Percentiles rank a stretch among this genome's conserved stretches.
These are phyloP conservation scores for Rhizoglyphus robini DNA, from an alignment of 1,140 invertebrate genomes.

Conservation along the genomic window DNA sequence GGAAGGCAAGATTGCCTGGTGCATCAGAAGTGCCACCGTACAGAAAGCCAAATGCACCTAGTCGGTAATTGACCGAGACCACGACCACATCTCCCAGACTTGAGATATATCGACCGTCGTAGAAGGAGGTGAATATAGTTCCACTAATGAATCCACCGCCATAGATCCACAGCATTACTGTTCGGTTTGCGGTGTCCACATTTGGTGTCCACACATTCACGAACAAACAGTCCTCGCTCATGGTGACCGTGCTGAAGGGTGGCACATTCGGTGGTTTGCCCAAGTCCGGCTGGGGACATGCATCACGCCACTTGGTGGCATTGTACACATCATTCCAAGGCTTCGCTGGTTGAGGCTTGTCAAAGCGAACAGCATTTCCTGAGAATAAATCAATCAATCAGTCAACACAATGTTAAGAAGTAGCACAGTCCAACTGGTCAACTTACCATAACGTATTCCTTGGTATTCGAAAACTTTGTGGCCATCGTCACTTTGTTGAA, in stretches of 20 bases:
- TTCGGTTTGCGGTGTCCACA: background rate
- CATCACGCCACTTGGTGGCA: background rate
- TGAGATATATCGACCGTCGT: slow-evolving; percentile 61
- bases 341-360: background rate
- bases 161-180: slow-evolving; percentile 43
- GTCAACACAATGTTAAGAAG: background rate
- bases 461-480: background rate
- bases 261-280: too few species aligned
- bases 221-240: slow-evolving; percentile 12
- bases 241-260: background rate
- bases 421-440: background rate
- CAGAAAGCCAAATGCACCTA: slow-evolving; percentile 65
- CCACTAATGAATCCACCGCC: slow-evolving; percentile 42
- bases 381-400: too few species aligned
- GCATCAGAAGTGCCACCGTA: slow-evolving; percentile 52
- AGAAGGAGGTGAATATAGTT: slow-evolving; percentile 8
- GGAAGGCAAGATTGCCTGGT: slow-evolving; percentile 84
- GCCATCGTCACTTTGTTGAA: background rate
- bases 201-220: slow-evolving; percentile 14
- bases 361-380: background rate
- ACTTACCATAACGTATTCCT: background rate
- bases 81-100: slow-evolving; percentile 51
- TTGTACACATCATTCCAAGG: background rate
- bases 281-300: background rate
- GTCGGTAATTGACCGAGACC: slow-evolving; percentile 33